Conservation (phyloP, 1,140 invertebrate species). For the Halotydeus destructor region DNA sequence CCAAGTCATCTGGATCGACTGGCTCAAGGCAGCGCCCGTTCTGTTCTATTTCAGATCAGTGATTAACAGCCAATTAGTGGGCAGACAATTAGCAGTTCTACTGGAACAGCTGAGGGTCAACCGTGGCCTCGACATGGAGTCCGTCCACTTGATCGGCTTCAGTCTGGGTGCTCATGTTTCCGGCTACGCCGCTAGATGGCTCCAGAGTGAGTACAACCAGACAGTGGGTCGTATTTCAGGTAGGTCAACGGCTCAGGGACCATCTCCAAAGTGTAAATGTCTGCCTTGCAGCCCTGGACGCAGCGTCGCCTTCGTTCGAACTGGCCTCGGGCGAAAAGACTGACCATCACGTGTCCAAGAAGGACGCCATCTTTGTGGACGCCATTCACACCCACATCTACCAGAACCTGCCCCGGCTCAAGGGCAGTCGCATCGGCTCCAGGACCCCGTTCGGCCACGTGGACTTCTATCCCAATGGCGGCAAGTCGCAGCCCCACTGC, state of each 20-base stretch:
- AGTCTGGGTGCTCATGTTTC: slow-evolving; percentile 39
- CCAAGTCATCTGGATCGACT: too few species aligned
- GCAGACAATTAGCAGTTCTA: slow-evolving; percentile 20
- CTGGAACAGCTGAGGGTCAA: slow-evolving; percentile 14
- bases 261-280: too few species aligned
- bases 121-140: slow-evolving; percentile 3
- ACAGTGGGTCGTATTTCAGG: slow-evolving; percentile 32
- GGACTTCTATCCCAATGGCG: slow-evolving; percentile 3
- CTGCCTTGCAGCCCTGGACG: slow-evolving; percentile 44
- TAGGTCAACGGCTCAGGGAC: too few species aligned
- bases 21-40: slow-evolving; percentile 21
- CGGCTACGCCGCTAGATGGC: slow-evolving; percentile 28
- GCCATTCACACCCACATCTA: slow-evolving; percentile 48
- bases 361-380: slow-evolving; percentile 47
- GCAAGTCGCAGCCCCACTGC: background rate
- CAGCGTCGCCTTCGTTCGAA: too few species aligned
- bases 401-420: too few species aligned
- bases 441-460: background rate
- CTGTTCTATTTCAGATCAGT: slow-evolving; percentile 23
- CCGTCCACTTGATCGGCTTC: slow-evolving; percentile 36
- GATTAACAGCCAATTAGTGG: slow-evolving; percentile 25
- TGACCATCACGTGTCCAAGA: too few species aligned
- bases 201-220: slow-evolving; percentile 14
- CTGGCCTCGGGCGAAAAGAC: too few species aligned
- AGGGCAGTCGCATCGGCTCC: too few species aligned